Evolutionary conservation across 2,888 invertebrate species (phyloP), one percentile per base, ranked within the genome.

Genomic region (Noctuana brunneofusca): DNA sequence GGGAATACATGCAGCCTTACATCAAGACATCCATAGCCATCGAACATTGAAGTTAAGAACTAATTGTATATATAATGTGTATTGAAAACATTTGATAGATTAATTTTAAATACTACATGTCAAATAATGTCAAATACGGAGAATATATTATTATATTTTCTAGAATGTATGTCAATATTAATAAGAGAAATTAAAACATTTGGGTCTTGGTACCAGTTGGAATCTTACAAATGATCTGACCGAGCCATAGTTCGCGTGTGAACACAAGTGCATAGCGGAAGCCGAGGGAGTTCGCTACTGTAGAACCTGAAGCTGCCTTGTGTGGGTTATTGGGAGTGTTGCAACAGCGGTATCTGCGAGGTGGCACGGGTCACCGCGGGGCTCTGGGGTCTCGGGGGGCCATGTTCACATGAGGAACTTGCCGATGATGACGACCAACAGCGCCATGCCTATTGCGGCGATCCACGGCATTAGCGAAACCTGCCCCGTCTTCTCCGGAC

Each of bases 351-450:
- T 78, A 72, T 76, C 74, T 75, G 80, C 75, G 81, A 78, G 79
- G 75, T 53, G 59, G 59, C 59, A 41, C 58, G 58, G 77, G 78
- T 79, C 77, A 78, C 77, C 82, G 81, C 77, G 71, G 77, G 73
- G 73, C 75, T 73, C 75, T 12, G 64, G 65, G 54, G 71, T 72
- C 75, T 73, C 75, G 18, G 64, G 65, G 54, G 71, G 35, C n/a
- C 81, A 92, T n/a, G n/a, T 94, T 96, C 95, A 96, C 92, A 96
- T 95, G 88, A 95, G 89, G 91, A 95, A 96, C 91, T 96, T 96
- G 84, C 96, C 96, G 84, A 96, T 92, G 84, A 96, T 92, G 80
- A 96, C 93, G 82, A 96, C 96, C 80, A 96, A 83, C 70, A 96
- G 81, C 71, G 94, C 94, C 89, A 95, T 93, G 75, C 46, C 60